Conservation (phyloP, 2,113 vertebrate species). For the Corythoichthys haematopterus region DNA sequence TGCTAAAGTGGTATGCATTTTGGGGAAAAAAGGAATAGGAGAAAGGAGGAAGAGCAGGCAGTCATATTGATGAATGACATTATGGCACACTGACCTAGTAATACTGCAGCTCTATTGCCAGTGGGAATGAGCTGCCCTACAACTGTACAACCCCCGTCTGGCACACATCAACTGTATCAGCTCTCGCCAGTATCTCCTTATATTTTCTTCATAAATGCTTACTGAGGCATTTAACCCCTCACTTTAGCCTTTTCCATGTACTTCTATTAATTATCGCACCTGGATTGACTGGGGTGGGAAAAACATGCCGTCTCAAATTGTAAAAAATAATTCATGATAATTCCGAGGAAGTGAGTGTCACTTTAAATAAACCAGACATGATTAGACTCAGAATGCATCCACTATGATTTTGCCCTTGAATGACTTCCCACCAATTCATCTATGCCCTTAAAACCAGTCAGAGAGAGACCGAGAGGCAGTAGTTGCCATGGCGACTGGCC, state of each 20-base stretch:
- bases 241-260: constrained; percentile 9
- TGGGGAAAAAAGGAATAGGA: constrained; percentile 28
- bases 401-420: constrained; percentile 12
- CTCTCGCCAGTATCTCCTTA: constrained; percentile 5
- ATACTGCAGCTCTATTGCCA: constrained; percentile 48
- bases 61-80: constrained; percentile 60
- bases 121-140: constrained; percentile 50
- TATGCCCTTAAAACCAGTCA: constrained; percentile 20
- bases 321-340: constrained; percentile 13
- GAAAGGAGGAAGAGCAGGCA: constrained; percentile 39
- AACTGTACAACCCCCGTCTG: constrained; percentile 39
- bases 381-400: constrained; percentile 27
- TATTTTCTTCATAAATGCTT: constrained; percentile 19
- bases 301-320: background rate
- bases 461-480: constrained; percentile 23
- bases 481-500: constrained; percentile 57
- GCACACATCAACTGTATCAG: constrained; percentile 8
- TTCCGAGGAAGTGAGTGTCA: constrained; percentile 3
- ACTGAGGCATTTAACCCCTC: constrained; percentile 23
- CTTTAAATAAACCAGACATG: constrained; percentile 38
- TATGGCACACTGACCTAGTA: constrained; percentile 76
- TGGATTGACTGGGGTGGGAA: background rate
- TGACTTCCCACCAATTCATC: constrained; percentile 28
- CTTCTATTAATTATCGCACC: constrained; percentile 19
- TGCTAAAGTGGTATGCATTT: background rate